Evolutionary conservation across 1,140 invertebrate species (phyloP).

Genomic region (Sarcophaga bullata): DNA sequence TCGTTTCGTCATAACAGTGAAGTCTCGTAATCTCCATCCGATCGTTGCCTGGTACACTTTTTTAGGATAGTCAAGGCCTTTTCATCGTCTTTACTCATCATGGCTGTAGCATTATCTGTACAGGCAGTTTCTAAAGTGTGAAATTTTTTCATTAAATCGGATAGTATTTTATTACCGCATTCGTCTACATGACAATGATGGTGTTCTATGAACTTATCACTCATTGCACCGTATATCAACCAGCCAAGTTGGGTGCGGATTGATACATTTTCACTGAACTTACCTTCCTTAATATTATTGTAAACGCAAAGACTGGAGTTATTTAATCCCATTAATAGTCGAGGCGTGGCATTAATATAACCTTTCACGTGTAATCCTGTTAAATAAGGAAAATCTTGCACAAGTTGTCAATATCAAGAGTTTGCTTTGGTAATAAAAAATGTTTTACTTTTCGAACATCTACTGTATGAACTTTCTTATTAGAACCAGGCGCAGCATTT

Average conservation of each 20-base stretch:
- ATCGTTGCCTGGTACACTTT: background rate
- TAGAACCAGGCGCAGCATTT: too few relatives aligned
- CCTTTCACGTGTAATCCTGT: too few relatives aligned
- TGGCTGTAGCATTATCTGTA: background rate
- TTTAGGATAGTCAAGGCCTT: background rate
- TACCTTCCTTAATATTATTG: slow-evolving; percentile 17
- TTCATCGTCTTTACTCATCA: slow-evolving; percentile 19
- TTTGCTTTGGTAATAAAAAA: slow-evolving; percentile 25
- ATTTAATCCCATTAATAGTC: slow-evolving; percentile 39
- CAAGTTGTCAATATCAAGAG: slow-evolving; percentile 27
- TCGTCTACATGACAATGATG: slow-evolving; percentile 23
- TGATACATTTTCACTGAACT: background rate
- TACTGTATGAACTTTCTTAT: too few relatives aligned
- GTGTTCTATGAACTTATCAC: background rate
- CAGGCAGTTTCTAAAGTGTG: slow-evolving; percentile 13
- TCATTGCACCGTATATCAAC: slow-evolving; percentile 4
- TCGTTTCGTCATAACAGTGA: slow-evolving; percentile 1
- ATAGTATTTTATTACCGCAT: background rate
- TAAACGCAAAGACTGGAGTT: background rate
- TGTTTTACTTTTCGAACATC: slow-evolving; percentile 30
- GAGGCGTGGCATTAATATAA: slow-evolving; percentile 1
- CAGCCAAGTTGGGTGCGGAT: slow-evolving; percentile 8
- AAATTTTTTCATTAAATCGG: slow-evolving; percentile 23
- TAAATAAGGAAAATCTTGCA: too few relatives aligned
- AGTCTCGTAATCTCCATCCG: slow-evolving; percentile 6